Conservation (phyloP, 2,113 vertebrate species). For the Pedionomus torquatus region DNA sequence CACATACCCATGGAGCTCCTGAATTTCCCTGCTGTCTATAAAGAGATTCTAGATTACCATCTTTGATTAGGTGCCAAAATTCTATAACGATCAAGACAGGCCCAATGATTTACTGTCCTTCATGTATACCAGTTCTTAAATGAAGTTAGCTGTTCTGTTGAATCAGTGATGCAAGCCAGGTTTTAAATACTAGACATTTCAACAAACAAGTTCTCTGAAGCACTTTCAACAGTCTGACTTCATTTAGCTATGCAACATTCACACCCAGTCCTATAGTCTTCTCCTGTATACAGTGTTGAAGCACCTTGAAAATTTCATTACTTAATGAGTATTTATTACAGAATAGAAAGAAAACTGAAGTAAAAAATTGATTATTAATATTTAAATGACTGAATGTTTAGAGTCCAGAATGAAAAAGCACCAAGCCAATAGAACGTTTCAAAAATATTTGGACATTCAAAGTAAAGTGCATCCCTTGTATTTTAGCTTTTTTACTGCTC, state of each 20-base stretch:
- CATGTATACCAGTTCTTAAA: neutral
- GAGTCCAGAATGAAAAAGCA: neutral
- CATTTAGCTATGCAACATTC: neutral
- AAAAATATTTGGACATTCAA: neutral
- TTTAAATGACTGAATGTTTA: neutral
- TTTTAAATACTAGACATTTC: neutral
- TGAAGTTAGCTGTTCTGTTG: neutral
- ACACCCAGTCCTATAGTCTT: neutral
- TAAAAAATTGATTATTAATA: neutral
- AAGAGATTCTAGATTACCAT: neutral
- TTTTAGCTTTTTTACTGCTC: neutral
- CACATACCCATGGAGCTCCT: neutral
- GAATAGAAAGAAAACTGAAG: neutral
- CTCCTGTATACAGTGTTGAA: neutral
- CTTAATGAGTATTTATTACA: neutral
- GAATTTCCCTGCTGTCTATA: neutral
- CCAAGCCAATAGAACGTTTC: neutral
- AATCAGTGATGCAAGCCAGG: neutral
- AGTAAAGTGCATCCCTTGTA: neutral
- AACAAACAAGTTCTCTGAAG: neutral
- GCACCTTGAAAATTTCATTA: neutral
- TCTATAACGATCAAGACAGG: neutral
- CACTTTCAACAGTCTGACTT: neutral
- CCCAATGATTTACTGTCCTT: neutral
- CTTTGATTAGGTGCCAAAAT: neutral